These are phyloP conservation scores for Omphaloscelis lunosa DNA, from an alignment of 2,888 invertebrate species.

Conservation along the genomic window DNA sequence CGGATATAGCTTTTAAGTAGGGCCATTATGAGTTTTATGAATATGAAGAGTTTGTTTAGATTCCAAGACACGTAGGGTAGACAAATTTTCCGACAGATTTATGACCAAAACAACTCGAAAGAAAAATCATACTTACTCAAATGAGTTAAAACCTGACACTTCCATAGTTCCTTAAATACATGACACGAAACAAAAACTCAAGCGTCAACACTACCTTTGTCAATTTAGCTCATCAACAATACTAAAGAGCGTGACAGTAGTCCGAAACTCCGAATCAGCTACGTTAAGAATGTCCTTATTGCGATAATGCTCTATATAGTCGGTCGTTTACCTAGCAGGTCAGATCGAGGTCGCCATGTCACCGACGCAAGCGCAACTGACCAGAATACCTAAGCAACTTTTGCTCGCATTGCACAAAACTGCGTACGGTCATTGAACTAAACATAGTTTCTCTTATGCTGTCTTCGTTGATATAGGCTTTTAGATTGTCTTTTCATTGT, in stretches of 20 bases:
- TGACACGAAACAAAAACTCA: not conserved
- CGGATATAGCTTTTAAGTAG: not conserved
- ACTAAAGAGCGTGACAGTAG: conserved; percentile 41
- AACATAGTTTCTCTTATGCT: conserved; percentile 65
- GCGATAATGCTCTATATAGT: conserved; percentile 69
- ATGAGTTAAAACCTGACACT: not conserved
- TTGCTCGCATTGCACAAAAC: conserved; percentile 81
- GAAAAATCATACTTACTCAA: not conserved
- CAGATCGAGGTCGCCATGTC: conserved; percentile 79
- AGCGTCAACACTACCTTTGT: not conserved
- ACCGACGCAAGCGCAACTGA: conserved; percentile 73
- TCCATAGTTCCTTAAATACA: not conserved
- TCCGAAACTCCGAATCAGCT: conserved; percentile 44
- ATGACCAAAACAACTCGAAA: not conserved
- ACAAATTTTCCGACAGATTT: not conserved
- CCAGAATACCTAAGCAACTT: conserved; percentile 81
- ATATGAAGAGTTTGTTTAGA: not conserved
- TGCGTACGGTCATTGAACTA: conserved; percentile 77
- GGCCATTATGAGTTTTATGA: not conserved
- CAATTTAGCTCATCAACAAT: conserved; percentile 29
- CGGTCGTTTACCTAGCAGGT: conserved; percentile 80
- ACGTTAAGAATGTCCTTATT: conserved; percentile 67
- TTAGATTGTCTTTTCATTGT: conserved; percentile 46
- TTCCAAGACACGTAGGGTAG: not conserved
- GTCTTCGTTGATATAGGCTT: conserved; percentile 54